Evolutionary conservation across 2,797 vertebrate species (phyloP).

Genomic region (Varecia variegata): DNA sequence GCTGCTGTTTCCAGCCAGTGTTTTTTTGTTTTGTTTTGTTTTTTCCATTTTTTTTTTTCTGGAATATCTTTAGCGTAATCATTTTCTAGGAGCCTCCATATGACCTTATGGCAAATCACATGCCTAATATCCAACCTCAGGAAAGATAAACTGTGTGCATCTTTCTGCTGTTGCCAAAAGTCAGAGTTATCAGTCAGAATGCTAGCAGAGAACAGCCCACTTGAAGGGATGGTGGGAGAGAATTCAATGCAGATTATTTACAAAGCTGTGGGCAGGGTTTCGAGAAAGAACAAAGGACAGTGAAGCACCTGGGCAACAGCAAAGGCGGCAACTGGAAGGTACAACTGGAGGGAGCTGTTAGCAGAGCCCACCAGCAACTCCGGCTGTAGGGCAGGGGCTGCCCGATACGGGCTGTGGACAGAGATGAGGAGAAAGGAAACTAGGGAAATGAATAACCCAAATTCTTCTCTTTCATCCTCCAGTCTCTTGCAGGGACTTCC

Average conservation of each 20-base stretch:
- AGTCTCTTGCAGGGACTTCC: neutral
- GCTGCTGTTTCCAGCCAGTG: neutral
- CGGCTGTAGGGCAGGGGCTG: rapidly evolving
- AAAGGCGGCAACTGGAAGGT: neutral
- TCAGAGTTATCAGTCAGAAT: neutral
- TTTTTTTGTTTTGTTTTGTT: neutral
- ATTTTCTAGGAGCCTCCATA: too few species aligned
- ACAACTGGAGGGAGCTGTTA: rapidly evolving
- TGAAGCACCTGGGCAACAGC: neutral
- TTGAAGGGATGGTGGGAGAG: too few species aligned
- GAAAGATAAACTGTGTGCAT: neutral
- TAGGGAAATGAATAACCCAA: too few species aligned
- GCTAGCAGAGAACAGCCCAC: neutral
- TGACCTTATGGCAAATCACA: neutral
- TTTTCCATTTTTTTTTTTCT: neutral
- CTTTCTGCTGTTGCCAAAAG: neutral
- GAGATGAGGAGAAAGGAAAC: neutral
- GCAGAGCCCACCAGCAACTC: neutral
- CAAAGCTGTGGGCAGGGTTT: neutral
- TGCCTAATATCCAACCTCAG: neutral
- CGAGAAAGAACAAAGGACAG: neutral
- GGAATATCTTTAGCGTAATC: neutral
- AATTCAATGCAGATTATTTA: too few species aligned
- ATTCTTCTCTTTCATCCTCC: neutral
- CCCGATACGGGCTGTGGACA: rapidly evolving